phyloP scores from a whole-genome alignment of 2,113 vertebrate genomes.

The Gopherus evgoodei region DNA sequence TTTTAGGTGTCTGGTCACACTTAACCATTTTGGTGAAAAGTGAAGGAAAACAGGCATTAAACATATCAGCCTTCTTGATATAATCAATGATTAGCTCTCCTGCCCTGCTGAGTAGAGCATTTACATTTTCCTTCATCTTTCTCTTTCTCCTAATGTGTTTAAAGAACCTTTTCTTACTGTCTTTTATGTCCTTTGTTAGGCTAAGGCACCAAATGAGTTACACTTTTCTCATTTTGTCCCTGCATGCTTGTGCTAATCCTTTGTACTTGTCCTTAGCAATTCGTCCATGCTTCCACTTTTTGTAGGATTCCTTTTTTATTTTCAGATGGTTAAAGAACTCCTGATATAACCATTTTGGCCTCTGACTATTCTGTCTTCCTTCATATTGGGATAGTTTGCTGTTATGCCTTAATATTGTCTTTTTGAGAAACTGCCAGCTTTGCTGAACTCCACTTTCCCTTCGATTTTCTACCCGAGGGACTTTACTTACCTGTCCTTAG shows the following conservation, averaged over 20 bases:
- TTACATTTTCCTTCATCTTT: background rate
- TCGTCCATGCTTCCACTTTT: background rate
- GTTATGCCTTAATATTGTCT: background rate
- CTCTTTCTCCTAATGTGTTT: background rate
- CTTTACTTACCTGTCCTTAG: background rate
- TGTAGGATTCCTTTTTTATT: background rate
- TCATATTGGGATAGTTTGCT: background rate
- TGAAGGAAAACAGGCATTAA: background rate
- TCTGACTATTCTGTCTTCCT: background rate
- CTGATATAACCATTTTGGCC: background rate
- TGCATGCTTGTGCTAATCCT: background rate
- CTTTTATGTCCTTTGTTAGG: background rate
- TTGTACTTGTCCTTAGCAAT: background rate
- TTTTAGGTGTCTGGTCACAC: background rate
- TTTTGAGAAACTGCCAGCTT: background rate
- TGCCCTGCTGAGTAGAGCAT: background rate
- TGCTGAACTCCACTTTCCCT: background rate
- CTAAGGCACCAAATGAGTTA: no score
- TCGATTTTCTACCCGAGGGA: background rate
- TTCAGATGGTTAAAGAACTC: background rate
- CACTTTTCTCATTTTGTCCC: background rate
- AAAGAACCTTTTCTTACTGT: background rate
- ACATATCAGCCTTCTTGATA: background rate
- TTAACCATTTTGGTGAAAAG: background rate
- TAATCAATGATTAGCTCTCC: background rate